These are phyloP conservation scores for Diadumene lineata DNA, from an alignment of 92 coral and sea anemone genomes.

Conservation along the genomic window DNA sequence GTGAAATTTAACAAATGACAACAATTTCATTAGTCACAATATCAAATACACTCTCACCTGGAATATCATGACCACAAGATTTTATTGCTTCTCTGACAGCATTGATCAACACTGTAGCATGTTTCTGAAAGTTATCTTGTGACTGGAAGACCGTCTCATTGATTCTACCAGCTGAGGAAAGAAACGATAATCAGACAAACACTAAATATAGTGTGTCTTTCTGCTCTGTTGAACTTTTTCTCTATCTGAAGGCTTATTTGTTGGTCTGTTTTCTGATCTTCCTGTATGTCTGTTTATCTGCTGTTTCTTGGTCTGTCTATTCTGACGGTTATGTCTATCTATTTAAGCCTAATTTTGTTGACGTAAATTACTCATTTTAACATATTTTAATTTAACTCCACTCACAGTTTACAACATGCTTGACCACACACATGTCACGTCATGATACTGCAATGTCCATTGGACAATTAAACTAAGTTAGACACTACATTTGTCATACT, in stretches of 20 bases:
- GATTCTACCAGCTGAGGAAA: constrained; percentile 33
- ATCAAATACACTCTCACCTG: constrained; percentile 35
- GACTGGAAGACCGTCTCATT: constrained; percentile 47
- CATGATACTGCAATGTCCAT: too few relatives aligned
- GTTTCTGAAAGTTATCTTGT: constrained; percentile 59
- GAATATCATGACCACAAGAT: constrained; percentile 62
- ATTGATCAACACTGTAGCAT: constrained; percentile 52
- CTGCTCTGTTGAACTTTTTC: too few relatives aligned
- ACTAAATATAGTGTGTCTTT: too few relatives aligned
- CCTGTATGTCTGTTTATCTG: background rate
- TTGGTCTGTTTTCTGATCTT: background rate
- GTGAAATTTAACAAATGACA: too few relatives aligned
- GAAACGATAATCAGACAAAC: background rate
- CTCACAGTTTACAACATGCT: too few relatives aligned
- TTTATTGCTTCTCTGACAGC: constrained; percentile 69
- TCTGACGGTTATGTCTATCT: background rate
- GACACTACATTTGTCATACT: too few relatives aligned
- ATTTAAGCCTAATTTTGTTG: background rate
- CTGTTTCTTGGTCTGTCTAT: background rate
- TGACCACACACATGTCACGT: too few relatives aligned
- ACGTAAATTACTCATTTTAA: too few relatives aligned
- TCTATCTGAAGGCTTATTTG: too few relatives aligned
- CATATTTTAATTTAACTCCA: too few relatives aligned
- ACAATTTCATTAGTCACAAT: background rate
- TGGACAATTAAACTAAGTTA: too few relatives aligned